Conservation (phyloP, 1,140 invertebrate genomes). For the Oreohelix idahoensis region DNA sequence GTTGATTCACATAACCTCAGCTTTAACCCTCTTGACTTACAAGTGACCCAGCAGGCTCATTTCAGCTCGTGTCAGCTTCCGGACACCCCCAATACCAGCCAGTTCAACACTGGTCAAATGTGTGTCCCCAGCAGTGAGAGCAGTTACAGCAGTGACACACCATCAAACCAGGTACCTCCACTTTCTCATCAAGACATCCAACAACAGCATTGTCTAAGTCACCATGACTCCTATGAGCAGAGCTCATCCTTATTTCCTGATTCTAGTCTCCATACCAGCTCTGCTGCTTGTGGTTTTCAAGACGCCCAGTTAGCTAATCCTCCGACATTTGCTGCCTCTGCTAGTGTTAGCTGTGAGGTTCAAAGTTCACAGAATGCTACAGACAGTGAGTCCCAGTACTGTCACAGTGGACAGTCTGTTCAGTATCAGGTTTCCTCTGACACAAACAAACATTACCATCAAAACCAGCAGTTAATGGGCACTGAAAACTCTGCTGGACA, state of each 20-base stretch:
- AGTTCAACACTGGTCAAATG: background rate
- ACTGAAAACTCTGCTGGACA: background rate
- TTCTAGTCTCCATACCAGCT: background rate
- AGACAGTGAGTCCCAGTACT: background rate
- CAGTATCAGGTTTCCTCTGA: background rate
- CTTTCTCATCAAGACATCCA: background rate
- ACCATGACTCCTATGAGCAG: background rate
- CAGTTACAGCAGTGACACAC: background rate
- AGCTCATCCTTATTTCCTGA: background rate
- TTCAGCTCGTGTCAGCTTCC: background rate
- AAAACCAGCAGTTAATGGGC: background rate
- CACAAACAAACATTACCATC: background rate
- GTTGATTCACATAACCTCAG: background rate
- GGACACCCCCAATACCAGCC: background rate
- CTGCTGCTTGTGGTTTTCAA: background rate
- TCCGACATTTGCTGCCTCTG: background rate
- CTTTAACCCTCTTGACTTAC: background rate
- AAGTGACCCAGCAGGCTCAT: background rate
- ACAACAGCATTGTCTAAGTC: background rate
- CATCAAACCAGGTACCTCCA: background rate
- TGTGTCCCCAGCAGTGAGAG: background rate
- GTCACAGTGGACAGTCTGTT: background rate
- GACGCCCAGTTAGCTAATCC: background rate
- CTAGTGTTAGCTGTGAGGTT: background rate
- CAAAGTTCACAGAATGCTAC: background rate